phyloP scores from a whole-genome alignment of 1,140 invertebrate genomes.

The Dysdera silvatica region DNA sequence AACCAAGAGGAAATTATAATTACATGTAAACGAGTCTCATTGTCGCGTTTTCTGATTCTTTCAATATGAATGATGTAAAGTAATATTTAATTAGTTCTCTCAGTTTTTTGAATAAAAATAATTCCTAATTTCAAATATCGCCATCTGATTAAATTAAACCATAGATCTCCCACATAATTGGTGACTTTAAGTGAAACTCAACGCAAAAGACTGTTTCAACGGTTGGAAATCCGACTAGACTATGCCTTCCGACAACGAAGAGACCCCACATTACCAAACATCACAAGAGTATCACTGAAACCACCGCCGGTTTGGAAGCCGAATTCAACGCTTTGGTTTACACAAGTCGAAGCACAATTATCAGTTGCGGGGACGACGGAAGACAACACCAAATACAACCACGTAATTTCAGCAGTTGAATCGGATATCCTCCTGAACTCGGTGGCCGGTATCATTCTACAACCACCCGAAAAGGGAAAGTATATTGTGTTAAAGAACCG shows the following conservation, averaged over 20 bases:
- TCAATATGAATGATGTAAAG: too few species aligned
- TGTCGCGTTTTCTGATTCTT: too few species aligned
- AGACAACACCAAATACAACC: conserved; percentile 31
- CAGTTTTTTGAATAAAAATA: too few species aligned
- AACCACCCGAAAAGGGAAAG: background rate
- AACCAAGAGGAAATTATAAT: too few species aligned
- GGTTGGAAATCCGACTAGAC: too few species aligned
- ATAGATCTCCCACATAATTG: too few species aligned
- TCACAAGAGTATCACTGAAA: background rate
- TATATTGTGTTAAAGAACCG: background rate
- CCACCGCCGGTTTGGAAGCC: conserved; percentile 35
- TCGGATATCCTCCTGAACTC: background rate
- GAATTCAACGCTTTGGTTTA: conserved; percentile 36
- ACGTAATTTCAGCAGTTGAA: conserved; percentile 2
- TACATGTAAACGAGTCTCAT: too few species aligned
- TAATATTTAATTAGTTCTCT: too few species aligned
- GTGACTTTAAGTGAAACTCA: too few species aligned
- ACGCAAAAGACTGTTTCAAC: too few species aligned
- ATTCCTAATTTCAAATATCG: too few species aligned
- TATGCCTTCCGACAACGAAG: background rate
- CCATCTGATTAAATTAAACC: too few species aligned
- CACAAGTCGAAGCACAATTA: conserved; percentile 37
- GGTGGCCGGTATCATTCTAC: background rate
- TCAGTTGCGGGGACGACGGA: conserved; percentile 5
- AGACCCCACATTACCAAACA: background rate